Evolutionary conservation across 2,888 invertebrate species (phyloP).

Genomic region (Cosmia pyralina): DNA sequence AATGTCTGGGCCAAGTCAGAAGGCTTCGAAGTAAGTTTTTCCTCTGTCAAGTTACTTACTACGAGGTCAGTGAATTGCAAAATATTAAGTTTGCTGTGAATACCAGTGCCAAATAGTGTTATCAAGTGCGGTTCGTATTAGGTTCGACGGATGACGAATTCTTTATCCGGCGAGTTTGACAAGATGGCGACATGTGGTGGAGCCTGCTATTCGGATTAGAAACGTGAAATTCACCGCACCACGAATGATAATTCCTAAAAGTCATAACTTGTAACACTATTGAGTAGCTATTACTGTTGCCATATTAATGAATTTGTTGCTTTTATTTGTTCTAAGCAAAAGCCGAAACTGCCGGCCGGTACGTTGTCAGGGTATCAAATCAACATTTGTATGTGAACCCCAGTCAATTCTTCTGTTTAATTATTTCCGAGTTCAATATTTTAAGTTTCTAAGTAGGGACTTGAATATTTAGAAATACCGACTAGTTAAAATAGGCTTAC

Average conservation of each 20-base stretch:
- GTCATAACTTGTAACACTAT: not conserved
- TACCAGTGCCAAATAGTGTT: constrained; percentile 68
- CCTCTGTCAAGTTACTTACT: constrained; percentile 72
- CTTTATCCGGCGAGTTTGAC: constrained; percentile 86
- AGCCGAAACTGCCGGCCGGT: constrained; percentile 67
- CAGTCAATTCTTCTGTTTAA: not conserved
- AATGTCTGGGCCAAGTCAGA: constrained; percentile 98
- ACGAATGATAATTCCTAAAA: not conserved
- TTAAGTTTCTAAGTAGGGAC: not conserved
- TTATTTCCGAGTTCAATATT: not conserved
- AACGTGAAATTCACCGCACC: constrained; percentile 58
- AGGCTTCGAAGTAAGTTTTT: constrained; percentile 96
- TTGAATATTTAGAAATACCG: not conserved
- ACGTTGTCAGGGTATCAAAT: constrained; percentile 21
- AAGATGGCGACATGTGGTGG: constrained; percentile 90
- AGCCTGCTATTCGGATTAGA: constrained; percentile 76
- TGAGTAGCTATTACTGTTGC: constrained; percentile 2
- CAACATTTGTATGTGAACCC: constrained; percentile 6
- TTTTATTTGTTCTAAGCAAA: not conserved
- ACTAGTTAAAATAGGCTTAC: not conserved
- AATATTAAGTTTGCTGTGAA: constrained; percentile 66
- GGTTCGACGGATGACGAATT: constrained; percentile 82
- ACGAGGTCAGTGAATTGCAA: constrained; percentile 78
- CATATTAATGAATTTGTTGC: not conserved
- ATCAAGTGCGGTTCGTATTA: constrained; percentile 69